Percentiles rank a stretch among this genome's conserved stretches.
These are phyloP conservation scores for Andrena cerasifolii DNA, from an alignment of 1,140 invertebrate species.

Conservation along the genomic window DNA sequence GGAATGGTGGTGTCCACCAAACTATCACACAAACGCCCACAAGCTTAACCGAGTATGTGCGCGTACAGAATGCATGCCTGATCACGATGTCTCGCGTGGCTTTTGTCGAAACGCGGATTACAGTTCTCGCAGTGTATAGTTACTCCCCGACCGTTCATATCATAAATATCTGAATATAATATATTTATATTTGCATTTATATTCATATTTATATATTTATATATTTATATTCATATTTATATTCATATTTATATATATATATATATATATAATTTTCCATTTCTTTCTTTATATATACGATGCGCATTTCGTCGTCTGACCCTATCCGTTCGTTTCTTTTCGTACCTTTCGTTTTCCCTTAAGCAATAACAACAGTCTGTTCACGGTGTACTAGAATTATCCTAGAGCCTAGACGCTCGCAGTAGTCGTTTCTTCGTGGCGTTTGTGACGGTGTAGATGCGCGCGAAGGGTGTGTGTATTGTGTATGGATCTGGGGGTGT, in stretches of 20 bases:
- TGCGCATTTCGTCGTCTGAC: slow-evolving; percentile 12
- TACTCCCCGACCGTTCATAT: slow-evolving; percentile 36
- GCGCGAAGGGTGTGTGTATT: not conserved
- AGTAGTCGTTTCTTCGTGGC: not conserved
- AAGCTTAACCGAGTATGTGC: not conserved
- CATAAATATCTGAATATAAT: slow-evolving; percentile 66
- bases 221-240: slow-evolving; percentile 32
- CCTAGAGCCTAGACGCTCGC: slow-evolving; percentile 19
- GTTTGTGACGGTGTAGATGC: not conserved
- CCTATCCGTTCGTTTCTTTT: not conserved
- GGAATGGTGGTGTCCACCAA: slow-evolving; percentile 1
- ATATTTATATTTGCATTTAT: slow-evolving; percentile 44
- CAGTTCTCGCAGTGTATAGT: not conserved
- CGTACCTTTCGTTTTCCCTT: not conserved
- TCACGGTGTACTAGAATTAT: slow-evolving; percentile 16
- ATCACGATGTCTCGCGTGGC: slow-evolving; percentile 1
- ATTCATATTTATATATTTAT: slow-evolving; percentile 33
- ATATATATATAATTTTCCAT: slow-evolving; percentile 35
- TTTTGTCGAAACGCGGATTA: slow-evolving; percentile 10
- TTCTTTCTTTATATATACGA: slow-evolving; percentile 38
- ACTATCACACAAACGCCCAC: slow-evolving; percentile 17
- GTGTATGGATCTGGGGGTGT: not conserved
- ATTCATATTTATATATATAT: slow-evolving; percentile 32
- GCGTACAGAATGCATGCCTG: not conserved
- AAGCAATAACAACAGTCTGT: slow-evolving; percentile 30